Percentiles rank a stretch among this genome's conserved stretches.
Conservation (phyloP, 2,888 invertebrate genomes). For the Acanthosoma haemorrhoidale region DNA sequence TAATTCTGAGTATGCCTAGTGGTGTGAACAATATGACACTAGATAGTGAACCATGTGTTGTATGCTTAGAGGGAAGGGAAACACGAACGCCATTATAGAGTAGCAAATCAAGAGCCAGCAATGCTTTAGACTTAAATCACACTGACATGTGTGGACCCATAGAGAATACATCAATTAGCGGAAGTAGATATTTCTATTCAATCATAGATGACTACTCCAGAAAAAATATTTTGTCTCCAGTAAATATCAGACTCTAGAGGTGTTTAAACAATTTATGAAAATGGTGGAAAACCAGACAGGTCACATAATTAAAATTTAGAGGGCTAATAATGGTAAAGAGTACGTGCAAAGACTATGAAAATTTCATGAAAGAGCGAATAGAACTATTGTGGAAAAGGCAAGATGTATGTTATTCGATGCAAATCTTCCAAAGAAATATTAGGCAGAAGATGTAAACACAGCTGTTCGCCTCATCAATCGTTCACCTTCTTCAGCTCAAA, state of each 20-base stretch:
- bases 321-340: constrained; percentile 43
- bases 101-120: neutral
- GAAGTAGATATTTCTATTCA: constrained; percentile 27
- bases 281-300: constrained; percentile 32
- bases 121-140: constrained; percentile 37
- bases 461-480: constrained; percentile 27
- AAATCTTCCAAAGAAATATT: constrained; percentile 16
- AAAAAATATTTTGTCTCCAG: neutral
- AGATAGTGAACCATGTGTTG: neutral
- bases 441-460: constrained; percentile 25
- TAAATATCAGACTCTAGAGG: constrained; percentile 2
- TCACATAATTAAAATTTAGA: constrained; percentile 41
- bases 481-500: constrained; percentile 21
- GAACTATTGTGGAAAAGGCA: constrained; percentile 31
- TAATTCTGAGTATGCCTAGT: neutral
- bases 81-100: neutral
- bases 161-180: constrained; percentile 39
- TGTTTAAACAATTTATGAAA: neutral
- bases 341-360: constrained; percentile 41
- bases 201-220: constrained; percentile 21
- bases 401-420: constrained; percentile 27
- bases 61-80: neutral
- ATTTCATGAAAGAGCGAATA: constrained; percentile 37
- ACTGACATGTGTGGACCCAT: constrained; percentile 43
- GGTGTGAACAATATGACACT: neutral